Conservation (phyloP, 2,888 invertebrate genomes). For the Brachypalpus laphriformis region DNA sequence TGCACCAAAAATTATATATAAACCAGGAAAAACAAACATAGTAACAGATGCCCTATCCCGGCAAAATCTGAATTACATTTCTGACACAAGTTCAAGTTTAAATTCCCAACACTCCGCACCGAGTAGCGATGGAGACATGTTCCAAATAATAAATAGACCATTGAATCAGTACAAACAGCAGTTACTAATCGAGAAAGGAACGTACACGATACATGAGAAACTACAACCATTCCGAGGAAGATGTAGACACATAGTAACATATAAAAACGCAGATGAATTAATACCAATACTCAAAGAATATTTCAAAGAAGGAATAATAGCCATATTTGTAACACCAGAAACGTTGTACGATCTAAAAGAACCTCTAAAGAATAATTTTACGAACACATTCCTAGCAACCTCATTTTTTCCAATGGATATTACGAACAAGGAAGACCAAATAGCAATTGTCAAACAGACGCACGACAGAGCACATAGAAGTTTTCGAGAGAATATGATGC, state of each 20-base stretch:
- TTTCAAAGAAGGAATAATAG: too few species aligned
- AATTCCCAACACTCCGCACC: neutral
- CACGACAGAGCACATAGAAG: too few species aligned
- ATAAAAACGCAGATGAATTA: too few species aligned
- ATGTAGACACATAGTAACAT: too few species aligned
- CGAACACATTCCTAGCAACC: neutral
- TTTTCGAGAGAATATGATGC: neutral
- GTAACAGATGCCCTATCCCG: constrained; percentile 60
- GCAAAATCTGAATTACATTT: constrained; percentile 26
- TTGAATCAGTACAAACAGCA: constrained; percentile 9
- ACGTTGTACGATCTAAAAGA: neutral
- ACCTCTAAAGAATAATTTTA: too few species aligned
- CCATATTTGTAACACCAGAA: neutral
- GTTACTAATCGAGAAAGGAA: neutral
- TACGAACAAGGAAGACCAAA: constrained; percentile 1
- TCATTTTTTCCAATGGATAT: neutral
- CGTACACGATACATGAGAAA: neutral
- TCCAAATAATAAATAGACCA: neutral
- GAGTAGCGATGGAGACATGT: neutral
- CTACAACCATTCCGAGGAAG: neutral
- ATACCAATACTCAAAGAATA: too few species aligned
- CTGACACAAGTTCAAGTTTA: neutral
- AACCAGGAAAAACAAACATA: constrained; percentile 57
- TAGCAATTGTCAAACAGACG: too few species aligned
- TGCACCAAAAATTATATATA: too few species aligned